Percentiles rank a stretch among this genome's conserved stretches.
Evolutionary conservation across 1,140 invertebrate species (phyloP).

Genomic region (Berghia stephanieae): DNA sequence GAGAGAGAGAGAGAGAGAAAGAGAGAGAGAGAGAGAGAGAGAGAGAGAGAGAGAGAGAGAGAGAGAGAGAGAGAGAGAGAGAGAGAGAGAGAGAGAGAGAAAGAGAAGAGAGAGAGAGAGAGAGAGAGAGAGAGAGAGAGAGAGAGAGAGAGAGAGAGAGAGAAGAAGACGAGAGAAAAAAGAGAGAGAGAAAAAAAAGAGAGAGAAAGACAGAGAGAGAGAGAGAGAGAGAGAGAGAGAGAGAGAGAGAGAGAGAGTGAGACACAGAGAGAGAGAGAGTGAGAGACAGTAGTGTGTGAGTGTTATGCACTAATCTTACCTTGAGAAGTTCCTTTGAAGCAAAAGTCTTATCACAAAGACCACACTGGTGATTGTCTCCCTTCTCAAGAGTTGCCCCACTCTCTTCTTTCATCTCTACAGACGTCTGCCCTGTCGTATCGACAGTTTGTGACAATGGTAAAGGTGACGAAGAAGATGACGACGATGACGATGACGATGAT

Average conservation of each 20-base stretch:
- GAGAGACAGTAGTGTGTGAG: too few relatives aligned
- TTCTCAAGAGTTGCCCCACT: too few relatives aligned
- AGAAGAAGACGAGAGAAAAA: neutral
- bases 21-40: constrained; percentile 30
- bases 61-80: neutral
- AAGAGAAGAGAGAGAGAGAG: constrained; percentile 13
- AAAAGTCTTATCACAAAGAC: constrained; percentile 9
- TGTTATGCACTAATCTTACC: too few relatives aligned
- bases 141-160: constrained; percentile 4
- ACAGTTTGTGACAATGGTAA: too few relatives aligned
- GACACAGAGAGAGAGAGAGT: constrained; percentile 9
- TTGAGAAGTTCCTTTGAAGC: neutral
- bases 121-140: constrained; percentile 4
- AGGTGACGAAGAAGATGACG: neutral
- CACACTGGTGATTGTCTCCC: too few relatives aligned
- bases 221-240: neutral
- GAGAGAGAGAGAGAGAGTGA: constrained; percentile 1
- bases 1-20: neutral
- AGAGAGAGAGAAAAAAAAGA: neutral
- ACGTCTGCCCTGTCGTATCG: too few relatives aligned
- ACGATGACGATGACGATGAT: neutral
- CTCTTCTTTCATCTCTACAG: too few relatives aligned
- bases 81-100: constrained; percentile 15
- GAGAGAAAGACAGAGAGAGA: neutral
- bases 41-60: constrained; percentile 16